Percentiles rank a stretch among this genome's conserved stretches.
Conservation (phyloP, 2,888 invertebrate species). For the Oxycera nigricornis region DNA sequence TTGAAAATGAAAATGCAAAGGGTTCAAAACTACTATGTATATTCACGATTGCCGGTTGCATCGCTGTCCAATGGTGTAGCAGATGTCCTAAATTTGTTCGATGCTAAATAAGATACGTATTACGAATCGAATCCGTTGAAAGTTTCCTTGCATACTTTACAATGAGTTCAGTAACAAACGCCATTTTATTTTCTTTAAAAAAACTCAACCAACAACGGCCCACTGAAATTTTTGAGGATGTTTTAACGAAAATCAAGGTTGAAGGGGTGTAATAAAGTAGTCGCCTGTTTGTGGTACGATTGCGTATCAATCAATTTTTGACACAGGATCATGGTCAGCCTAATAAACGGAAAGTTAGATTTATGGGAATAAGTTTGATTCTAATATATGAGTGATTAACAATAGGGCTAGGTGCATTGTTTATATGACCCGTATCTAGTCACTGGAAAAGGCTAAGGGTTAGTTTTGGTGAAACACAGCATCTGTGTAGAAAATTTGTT, state of each 20-base stretch:
- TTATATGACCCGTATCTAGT: conserved; percentile 1
- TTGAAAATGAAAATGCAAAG: conserved; percentile 27
- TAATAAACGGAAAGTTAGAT: conserved; percentile 21
- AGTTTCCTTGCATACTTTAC: not conserved
- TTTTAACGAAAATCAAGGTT: not conserved
- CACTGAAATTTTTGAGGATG: not conserved
- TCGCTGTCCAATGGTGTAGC: conserved; percentile 41
- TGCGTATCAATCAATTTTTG: conserved; percentile 37
- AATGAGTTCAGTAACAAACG: not conserved
- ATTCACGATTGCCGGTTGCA: not conserved
- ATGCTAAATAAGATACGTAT: conserved; percentile 22
- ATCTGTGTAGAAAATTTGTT: too few species aligned
- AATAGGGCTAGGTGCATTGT: not conserved
- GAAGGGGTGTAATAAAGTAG: not conserved
- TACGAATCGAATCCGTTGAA: not conserved
- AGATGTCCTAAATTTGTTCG: conserved; percentile 46
- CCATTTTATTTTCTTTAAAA: conserved; percentile 19
- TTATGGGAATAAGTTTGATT: conserved; percentile 30
- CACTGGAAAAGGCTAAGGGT: too few species aligned
- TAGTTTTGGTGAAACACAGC: too few species aligned
- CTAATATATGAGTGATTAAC: conserved; percentile 23
- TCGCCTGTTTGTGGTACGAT: not conserved
- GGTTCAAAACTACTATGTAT: conserved; percentile 4
- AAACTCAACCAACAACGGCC: not conserved
- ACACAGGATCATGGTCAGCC: conserved; percentile 23